Evolutionary conservation across 2,888 invertebrate genomes (phyloP).

Genomic region (Formica aserva): DNA sequence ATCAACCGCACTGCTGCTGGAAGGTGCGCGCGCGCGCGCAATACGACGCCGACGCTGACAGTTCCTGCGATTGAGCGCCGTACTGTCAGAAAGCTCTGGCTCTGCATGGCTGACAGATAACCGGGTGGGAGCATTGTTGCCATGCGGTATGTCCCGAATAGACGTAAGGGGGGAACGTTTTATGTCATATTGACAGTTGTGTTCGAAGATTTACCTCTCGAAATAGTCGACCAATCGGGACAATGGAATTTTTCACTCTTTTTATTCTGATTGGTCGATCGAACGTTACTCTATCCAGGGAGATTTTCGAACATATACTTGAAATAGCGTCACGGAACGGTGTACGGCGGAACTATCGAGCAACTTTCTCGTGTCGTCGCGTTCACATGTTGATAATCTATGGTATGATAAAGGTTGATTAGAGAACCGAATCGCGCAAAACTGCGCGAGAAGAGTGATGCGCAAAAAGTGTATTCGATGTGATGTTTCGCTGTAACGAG

Average conservation of each 20-base stretch:
- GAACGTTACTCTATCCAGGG: neutral
- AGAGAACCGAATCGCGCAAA: constrained; percentile 39
- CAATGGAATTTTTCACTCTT: neutral
- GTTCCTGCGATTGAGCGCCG: neutral
- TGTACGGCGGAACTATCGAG: neutral
- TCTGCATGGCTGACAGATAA: neutral
- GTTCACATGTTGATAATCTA: neutral
- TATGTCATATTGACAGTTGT: neutral
- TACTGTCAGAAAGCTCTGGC: neutral
- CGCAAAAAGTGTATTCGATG: constrained; percentile 79
- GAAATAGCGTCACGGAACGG: neutral
- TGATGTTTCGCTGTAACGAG: constrained; percentile 85
- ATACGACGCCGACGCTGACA: neutral
- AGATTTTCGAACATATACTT: neutral
- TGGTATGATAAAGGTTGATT: constrained; percentile 9
- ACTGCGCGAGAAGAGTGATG: constrained; percentile 65
- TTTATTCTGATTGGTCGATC: neutral
- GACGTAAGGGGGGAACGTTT: neutral
- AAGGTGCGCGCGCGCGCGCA: constrained; percentile 4
- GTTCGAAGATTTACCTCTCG: neutral
- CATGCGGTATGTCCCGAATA: too few relatives aligned
- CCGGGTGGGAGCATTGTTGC: neutral
- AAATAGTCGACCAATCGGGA: neutral
- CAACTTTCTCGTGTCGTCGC: neutral
- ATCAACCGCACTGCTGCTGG: constrained; percentile 29